phyloP scores from a whole-genome alignment of 2,113 vertebrate genomes.

The Dromaius novaehollandiae region DNA sequence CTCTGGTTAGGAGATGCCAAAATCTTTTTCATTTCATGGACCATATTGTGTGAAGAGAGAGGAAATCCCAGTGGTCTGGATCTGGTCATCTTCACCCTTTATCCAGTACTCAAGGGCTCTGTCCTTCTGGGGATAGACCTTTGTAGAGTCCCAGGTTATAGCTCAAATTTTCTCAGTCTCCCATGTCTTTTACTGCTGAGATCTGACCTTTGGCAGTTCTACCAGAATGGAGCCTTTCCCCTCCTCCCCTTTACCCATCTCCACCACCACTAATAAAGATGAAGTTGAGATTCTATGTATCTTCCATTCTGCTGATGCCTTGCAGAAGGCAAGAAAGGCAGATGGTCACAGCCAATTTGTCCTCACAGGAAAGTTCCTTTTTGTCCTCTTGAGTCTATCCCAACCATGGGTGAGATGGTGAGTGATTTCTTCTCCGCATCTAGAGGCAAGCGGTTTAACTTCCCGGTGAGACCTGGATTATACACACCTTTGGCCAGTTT shows the following conservation, averaged over 20 bases:
- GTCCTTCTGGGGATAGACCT: background rate
- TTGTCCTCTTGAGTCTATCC: background rate
- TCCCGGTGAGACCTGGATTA: background rate
- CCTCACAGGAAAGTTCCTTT: background rate
- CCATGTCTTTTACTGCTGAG: background rate
- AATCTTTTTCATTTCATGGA: background rate
- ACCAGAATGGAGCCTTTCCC: background rate
- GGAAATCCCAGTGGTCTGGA: background rate
- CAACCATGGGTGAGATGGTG: background rate
- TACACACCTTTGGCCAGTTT: background rate
- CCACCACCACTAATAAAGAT: background rate
- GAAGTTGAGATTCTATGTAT: background rate
- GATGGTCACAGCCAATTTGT: background rate
- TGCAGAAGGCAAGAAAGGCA: background rate
- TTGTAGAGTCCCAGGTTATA: background rate
- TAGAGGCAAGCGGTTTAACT: background rate
- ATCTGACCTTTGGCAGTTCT: background rate
- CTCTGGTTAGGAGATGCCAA: background rate
- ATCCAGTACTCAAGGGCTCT: background rate
- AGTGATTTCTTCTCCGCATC: background rate
- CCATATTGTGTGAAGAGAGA: background rate
- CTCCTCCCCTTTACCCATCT: fast-evolving
- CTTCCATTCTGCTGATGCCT: background rate
- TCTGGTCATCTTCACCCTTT: background rate
- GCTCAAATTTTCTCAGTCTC: background rate